Evolutionary conservation across 2,797 vertebrate species (phyloP).

Genomic region (Sebastes melanostomus): DNA sequence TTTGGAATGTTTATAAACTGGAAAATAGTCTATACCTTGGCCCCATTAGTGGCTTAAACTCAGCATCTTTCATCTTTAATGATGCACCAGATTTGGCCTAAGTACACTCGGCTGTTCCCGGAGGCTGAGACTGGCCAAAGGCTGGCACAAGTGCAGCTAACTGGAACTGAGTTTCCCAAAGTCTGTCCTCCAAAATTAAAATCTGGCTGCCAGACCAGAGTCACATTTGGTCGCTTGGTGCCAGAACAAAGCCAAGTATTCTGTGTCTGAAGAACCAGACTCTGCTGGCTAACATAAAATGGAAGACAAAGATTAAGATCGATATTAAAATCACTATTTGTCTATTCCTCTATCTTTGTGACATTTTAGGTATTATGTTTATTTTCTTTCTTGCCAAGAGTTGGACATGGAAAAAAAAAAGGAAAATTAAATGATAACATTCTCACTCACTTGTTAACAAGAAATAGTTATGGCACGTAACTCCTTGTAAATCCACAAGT

Average conservation of each 20-base stretch:
- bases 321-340: not conserved
- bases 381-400: not conserved
- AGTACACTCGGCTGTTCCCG: not conserved
- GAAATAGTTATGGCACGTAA: not conserved
- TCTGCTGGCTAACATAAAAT: not conserved
- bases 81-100: not conserved
- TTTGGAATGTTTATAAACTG: no score
- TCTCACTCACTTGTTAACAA: not conserved
- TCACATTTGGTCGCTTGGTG: not conserved
- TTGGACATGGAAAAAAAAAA: not conserved
- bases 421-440: not conserved
- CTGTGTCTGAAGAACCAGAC: not conserved
- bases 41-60: not conserved
- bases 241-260: not conserved
- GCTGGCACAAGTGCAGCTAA: not conserved
- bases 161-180: not conserved
- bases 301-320: not conserved
- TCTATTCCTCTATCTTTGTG: not conserved
- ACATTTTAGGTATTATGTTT: not conserved
- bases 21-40: not conserved
- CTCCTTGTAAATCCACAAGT: not conserved
- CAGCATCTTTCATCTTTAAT: not conserved
- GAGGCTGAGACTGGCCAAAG: not conserved
- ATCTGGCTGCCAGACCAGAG: not conserved
- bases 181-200: not conserved